These are phyloP conservation scores for Agonum fuliginosum DNA, from an alignment of 2,888 invertebrate genomes.

Conservation along the genomic window DNA sequence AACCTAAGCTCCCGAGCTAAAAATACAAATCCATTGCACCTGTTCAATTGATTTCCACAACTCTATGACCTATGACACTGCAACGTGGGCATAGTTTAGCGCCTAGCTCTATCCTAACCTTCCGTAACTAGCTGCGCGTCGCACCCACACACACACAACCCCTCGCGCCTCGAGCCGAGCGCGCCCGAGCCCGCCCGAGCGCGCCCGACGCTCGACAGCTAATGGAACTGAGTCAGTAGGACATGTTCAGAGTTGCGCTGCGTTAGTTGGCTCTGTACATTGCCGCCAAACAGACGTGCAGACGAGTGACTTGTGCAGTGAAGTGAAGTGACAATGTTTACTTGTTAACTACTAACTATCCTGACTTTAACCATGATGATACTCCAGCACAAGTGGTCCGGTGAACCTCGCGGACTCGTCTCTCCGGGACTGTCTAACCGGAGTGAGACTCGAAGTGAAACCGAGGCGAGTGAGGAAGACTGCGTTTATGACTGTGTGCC, in stretches of 20 bases:
- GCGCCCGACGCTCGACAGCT: conserved; percentile 75
- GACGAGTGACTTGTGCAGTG: neutral
- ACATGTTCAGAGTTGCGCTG: conserved; percentile 68
- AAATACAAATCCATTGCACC: neutral
- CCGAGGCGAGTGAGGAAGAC: conserved; percentile 2
- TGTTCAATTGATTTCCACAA: neutral
- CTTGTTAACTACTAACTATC: neutral
- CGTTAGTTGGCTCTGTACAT: conserved; percentile 73
- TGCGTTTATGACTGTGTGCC: conserved; percentile 75
- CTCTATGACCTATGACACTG: conserved; percentile 34
- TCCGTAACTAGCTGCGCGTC: conserved; percentile 53
- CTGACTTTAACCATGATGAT: conserved; percentile 62
- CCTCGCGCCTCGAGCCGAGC: conserved; percentile 66
- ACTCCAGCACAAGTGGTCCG: conserved; percentile 68
- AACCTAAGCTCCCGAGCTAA: too few relatives aligned
- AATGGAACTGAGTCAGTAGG: conserved; percentile 81
- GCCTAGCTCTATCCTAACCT: conserved; percentile 54
- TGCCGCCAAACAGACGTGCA: conserved; percentile 68
- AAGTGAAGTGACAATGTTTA: conserved; percentile 26
- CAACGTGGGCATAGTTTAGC: conserved; percentile 20
- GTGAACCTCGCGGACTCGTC: conserved; percentile 63
- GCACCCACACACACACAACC: conserved; percentile 66
- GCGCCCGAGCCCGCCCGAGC: conserved; percentile 73
- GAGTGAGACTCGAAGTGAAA: conserved; percentile 58
- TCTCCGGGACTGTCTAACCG: conserved; percentile 62